Evolutionary conservation across 2,113 vertebrate species (phyloP).

Genomic region (Entosphenus tridentatus): DNA sequence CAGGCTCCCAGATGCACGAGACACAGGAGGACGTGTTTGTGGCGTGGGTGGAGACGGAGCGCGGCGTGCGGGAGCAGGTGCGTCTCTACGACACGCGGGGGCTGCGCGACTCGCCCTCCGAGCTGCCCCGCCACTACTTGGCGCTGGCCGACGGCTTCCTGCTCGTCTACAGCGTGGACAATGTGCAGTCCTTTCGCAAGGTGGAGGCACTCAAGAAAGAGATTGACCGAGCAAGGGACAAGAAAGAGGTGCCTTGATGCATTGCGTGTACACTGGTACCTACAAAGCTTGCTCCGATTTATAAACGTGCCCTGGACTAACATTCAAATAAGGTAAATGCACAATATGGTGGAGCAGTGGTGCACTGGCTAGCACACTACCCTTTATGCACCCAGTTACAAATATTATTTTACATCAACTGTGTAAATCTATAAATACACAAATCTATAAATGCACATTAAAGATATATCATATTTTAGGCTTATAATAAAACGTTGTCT

Average conservation of each 20-base stretch:
- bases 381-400: too few species aligned
- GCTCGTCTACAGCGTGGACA: slow-evolving; percentile 62
- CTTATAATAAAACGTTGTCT: too few species aligned
- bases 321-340: not conserved
- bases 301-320: not conserved
- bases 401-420: too few species aligned
- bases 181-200: slow-evolving; percentile 52
- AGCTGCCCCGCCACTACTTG: slow-evolving; percentile 68
- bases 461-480: too few species aligned
- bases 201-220: slow-evolving; percentile 68
- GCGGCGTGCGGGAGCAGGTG: slow-evolving; percentile 65
- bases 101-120: slow-evolving; percentile 32
- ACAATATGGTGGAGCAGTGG: too few species aligned
- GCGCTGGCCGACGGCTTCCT: slow-evolving; percentile 62
- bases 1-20: slow-evolving; percentile 42
- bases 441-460: too few species aligned
- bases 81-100: slow-evolving; percentile 69
- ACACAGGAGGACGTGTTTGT: slow-evolving; percentile 71
- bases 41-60: slow-evolving; percentile 63
- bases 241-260: slow-evolving; percentile 39
- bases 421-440: too few species aligned
- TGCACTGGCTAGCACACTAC: too few species aligned
- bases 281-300: slow-evolving; percentile 10
- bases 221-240: slow-evolving; percentile 63
- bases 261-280: not conserved